These are phyloP conservation scores for Calonectris borealis DNA, from an alignment of 2,113 vertebrate genomes.

Conservation along the genomic window DNA sequence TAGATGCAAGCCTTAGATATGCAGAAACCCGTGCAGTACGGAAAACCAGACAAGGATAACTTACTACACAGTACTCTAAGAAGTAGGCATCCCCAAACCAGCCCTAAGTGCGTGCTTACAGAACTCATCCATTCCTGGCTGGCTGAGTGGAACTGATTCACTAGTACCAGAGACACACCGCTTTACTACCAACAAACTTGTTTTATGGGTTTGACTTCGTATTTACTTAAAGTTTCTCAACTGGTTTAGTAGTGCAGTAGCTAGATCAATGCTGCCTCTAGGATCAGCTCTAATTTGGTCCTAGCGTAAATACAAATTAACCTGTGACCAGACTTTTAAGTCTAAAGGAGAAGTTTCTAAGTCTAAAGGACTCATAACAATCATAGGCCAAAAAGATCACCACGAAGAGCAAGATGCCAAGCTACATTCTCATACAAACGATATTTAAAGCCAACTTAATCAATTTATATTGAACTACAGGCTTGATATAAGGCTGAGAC, in stretches of 20 bases:
- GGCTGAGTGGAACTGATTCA: not conserved
- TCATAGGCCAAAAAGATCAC: not conserved
- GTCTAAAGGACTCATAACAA: not conserved
- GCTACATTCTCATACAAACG: not conserved
- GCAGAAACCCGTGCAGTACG: not conserved
- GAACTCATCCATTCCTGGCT: not conserved
- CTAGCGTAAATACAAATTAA: not conserved
- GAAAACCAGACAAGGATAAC: not conserved
- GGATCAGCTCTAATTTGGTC: not conserved
- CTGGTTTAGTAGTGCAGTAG: not conserved
- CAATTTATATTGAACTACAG: not conserved
- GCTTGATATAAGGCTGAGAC: not conserved
- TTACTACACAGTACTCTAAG: no score
- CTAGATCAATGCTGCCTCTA: not conserved
- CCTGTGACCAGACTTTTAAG: not conserved
- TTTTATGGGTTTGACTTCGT: not conserved
- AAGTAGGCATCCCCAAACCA: not conserved
- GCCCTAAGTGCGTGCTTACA: not conserved
- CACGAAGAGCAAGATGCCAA: not conserved
- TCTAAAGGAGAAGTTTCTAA: not conserved
- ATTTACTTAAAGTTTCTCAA: not conserved
- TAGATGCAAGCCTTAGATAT: rapidly evolving
- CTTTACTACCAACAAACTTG: not conserved
- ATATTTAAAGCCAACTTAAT: not conserved
- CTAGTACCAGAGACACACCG: rapidly evolving